Base-by-base conservation (phyloP, 2,888 invertebrate genomes). In the Trachelus stipa region DNA sequence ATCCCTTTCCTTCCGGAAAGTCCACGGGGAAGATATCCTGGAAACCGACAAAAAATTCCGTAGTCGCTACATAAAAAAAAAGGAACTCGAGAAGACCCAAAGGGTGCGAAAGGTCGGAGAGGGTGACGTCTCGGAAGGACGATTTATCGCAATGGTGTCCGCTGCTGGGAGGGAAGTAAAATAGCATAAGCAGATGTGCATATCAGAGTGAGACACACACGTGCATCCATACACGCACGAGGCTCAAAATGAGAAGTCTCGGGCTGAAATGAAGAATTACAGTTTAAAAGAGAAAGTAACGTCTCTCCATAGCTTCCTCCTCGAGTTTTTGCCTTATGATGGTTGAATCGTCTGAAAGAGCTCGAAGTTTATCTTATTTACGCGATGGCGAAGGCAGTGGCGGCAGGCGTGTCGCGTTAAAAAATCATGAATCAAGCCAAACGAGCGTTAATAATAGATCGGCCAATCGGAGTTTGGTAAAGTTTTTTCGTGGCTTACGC, bases 401-500 rank as follows among this genome's bases (percentile, higher is more conserved):
- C 71, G 31, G 40, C 34, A 76, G 78, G 69, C 69, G 69, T 56
- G 77, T 73, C 75, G 31, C 76, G 77, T 84, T 79, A 85, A 83
- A 85, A 84, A 83, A 82, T 84, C 83, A 81, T 82, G 81, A 85
- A 83, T 83, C 85, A 81, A 74, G 76, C 71, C 79, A 80, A 83
- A 85, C 81, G 81, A 81, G 82, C 76, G 79, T 84, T 80, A 81
- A 85, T 84, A 85, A 86, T 85, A 80, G 80, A 85, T 81, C 82
- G 80, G 77, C 77, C 83, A 81, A 84, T 79, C 80, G 80, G 81
- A 83, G 77, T 79, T 74, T 12, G 73, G n/a, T 37, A 69, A 81
- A 82, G 79, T 83, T 81, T 73, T 77, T 77, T 56, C 9, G 56
- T 56, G 56, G 23, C 23, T 23, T 3, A 23, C 9, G 23, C 23